A percentile compares a stretch with the other conserved stretches of the same genome.
These are phyloP conservation scores for Dascillus cervinus DNA, from an alignment of 2,888 invertebrate genomes.

Conservation along the genomic window DNA sequence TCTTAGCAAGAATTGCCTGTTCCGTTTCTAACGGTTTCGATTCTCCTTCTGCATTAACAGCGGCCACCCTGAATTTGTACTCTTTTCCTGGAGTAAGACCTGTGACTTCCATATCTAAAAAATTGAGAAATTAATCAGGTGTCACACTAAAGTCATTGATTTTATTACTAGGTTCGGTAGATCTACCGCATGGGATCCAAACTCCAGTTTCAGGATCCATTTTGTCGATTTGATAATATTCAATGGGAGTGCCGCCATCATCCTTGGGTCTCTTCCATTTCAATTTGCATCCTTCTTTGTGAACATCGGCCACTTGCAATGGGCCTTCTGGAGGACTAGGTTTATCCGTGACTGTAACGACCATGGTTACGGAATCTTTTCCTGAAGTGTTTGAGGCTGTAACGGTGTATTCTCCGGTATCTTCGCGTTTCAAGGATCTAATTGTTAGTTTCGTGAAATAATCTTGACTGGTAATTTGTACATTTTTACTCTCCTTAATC, in stretches of 20 bases:
- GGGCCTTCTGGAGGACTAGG: slow-evolving; percentile 86
- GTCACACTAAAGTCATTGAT: neutral
- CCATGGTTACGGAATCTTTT: slow-evolving; percentile 73
- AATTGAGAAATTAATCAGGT: neutral
- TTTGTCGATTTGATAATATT: slow-evolving; percentile 94
- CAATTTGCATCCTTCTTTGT: slow-evolving; percentile 87
- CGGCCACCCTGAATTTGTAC: slow-evolving; percentile 93
- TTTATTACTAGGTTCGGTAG: slow-evolving; percentile 65
- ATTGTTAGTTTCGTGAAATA: slow-evolving; percentile 83
- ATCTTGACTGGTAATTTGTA: slow-evolving; percentile 74
- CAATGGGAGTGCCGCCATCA: slow-evolving; percentile 91
- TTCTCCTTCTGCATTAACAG: slow-evolving; percentile 93
- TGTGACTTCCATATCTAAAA: slow-evolving; percentile 65
- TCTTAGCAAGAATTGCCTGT: slow-evolving; percentile 85
- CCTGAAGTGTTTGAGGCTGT: slow-evolving; percentile 83
- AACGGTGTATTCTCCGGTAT: slow-evolving; percentile 82
- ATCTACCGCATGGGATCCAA: slow-evolving; percentile 82
- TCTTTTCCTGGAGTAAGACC: slow-evolving; percentile 84
- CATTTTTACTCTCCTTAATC: slow-evolving; percentile 57
- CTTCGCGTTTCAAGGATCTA: slow-evolving; percentile 70
- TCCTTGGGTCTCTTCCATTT: slow-evolving; percentile 95
- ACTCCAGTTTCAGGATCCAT: slow-evolving; percentile 83
- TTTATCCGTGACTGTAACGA: slow-evolving; percentile 79
- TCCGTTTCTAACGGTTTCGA: slow-evolving; percentile 87
- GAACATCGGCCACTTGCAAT: slow-evolving; percentile 79